Evolutionary conservation across 2,113 vertebrate genomes (phyloP), one percentile per base, ranked within the genome.

Genomic region (Oenanthe oenanthe): DNA sequence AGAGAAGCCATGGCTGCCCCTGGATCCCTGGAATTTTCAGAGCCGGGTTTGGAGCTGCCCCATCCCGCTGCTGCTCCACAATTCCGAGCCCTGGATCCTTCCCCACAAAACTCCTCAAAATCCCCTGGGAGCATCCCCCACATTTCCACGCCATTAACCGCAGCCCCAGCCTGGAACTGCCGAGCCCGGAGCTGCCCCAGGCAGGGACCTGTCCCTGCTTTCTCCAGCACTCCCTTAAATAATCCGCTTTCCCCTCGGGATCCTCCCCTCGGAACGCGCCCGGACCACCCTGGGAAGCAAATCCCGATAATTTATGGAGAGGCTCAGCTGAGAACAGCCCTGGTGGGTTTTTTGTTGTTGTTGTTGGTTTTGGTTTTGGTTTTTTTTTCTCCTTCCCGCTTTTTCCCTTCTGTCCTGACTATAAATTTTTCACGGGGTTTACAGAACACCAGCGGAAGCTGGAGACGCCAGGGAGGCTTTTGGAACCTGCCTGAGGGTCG

Each of bases 391-490:
- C 8, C 20, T 15, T 28, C 7, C 31, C 20, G 13, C 24, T 61
- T 88, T 82, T 77, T 63, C 26, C 71, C 57, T 96, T 96, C 91
- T 83, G 40, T 84, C 89, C 85, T 1, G 71, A 32, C 94, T 54
- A 78, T 97, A 97, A 97, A 96, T 97, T 95, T 76, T 95, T 77
- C 89, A 89, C 28, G 78, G 81, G 92, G 89, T 92, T 97, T 78
- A 82, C 94, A 96, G 96, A 96, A 95, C 88, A 74, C 17, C 75
- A 96, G 91, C 96, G 94, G 97, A 97, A n/a, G 32, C 32, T 14
- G 54, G 31, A 6, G 54, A n/a, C 5, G 8, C 56, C 56, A 6
- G 95, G 75, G 97, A 96, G 87, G 7, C 57, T 93, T 97, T 97
- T 91, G 95, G 95, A 80, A 95, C 96, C 92, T 50, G 78, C 93